Evolutionary conservation across 1,140 invertebrate genomes (phyloP).

Genomic region (Camponotus vicinus): DNA sequence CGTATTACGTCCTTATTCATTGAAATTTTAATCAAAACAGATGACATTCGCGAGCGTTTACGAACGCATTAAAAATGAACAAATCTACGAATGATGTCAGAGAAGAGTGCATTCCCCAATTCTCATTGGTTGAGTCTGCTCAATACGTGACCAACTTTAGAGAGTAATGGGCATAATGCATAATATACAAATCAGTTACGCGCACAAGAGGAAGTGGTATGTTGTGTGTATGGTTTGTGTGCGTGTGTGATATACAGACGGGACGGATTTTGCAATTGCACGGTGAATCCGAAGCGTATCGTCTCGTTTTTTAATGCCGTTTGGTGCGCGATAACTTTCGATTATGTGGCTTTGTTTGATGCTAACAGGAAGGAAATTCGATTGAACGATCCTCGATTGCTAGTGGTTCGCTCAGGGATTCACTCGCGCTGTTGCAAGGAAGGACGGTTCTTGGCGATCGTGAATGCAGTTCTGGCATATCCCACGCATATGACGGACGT

Average conservation of each 20-base stretch:
- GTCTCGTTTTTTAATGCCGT: conserved; percentile 34
- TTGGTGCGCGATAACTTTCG: background rate
- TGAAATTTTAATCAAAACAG: no score
- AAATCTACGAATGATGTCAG: no score
- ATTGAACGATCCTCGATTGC: conserved; percentile 42
- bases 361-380: background rate
- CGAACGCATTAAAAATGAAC: no score
- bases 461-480: conserved; percentile 46
- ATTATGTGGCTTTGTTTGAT: background rate
- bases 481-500: conserved; percentile 70
- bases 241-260: conserved; percentile 4
- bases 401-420: conserved; percentile 1
- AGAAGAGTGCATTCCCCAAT: no score
- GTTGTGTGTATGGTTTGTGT: no score
- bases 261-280: conserved; percentile 60
- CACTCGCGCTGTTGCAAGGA: conserved; percentile 59
- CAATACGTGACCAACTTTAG: no score
- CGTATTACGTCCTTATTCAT: no score
- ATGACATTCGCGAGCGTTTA: no score
- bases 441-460: conserved; percentile 34
- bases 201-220: background rate
- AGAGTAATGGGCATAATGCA: no score
- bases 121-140: no score
- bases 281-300: conserved; percentile 21
- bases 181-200: no score